phyloP scores from a whole-genome alignment of 2,888 invertebrate genomes.

The Spodoptera exigua region DNA sequence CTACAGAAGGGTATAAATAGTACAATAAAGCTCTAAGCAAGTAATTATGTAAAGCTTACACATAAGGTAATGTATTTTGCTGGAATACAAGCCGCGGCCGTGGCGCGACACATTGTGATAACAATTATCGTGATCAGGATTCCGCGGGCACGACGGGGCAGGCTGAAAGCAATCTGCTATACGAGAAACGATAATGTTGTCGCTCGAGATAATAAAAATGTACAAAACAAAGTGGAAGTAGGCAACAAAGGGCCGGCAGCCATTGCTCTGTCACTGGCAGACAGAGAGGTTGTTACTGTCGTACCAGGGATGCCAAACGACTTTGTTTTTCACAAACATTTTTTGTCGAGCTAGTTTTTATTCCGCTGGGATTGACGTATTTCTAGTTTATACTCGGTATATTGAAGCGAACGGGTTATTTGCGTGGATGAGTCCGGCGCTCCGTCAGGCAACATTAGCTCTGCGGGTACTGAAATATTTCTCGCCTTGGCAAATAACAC shows the following conservation, averaged over 20 bases:
- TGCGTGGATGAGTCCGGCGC: neutral
- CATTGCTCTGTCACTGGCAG: constrained; percentile 56
- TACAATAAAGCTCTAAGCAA: no score
- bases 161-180: constrained; percentile 9
- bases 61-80: constrained; percentile 7
- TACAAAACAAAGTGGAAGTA: constrained; percentile 44
- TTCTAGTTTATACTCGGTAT: constrained; percentile 12
- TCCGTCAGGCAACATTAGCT: neutral
- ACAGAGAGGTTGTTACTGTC: constrained; percentile 37
- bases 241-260: constrained; percentile 38
- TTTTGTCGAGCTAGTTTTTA: constrained; percentile 44
- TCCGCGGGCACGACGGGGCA: neutral
- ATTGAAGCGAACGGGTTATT: constrained; percentile 9
- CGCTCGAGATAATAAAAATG: constrained; percentile 41
- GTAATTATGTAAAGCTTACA: constrained; percentile 11
- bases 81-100: neutral
- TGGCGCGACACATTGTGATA: neutral
- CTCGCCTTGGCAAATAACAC: neutral
- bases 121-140: constrained; percentile 1
- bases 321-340: constrained; percentile 41
- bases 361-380: constrained; percentile 36
- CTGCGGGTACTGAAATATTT: neutral
- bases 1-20: no score
- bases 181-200: constrained; percentile 43
- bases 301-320: constrained; percentile 50